Evolutionary conservation across 2,888 invertebrate genomes (phyloP).

Genomic region (Baccha elongata): DNA sequence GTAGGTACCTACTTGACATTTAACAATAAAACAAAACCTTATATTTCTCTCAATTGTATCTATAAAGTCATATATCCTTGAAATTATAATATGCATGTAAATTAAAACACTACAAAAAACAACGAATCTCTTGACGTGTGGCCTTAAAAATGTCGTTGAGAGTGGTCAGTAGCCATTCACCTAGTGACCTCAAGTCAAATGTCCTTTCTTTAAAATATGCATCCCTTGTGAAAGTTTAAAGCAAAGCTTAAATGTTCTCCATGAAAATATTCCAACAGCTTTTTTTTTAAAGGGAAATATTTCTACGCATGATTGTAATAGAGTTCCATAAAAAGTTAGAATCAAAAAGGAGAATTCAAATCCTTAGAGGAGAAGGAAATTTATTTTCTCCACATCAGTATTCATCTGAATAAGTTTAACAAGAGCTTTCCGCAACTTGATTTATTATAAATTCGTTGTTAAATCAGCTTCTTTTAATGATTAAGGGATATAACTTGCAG

Average conservation of each 20-base stretch:
- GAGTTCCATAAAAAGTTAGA: background rate
- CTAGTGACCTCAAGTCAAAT: slow-evolving; percentile 52
- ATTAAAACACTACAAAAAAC: slow-evolving; percentile 15
- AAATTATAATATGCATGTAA: slow-evolving; percentile 21
- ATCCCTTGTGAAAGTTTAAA: slow-evolving; percentile 22
- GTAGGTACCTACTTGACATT: too few relatives aligned
- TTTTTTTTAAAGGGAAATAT: background rate
- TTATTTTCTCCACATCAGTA: background rate
- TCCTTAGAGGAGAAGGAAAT: background rate
- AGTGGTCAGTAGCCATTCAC: slow-evolving; percentile 62
- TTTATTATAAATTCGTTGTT: slow-evolving; percentile 2
- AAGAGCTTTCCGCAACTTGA: background rate
- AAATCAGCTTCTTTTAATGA: background rate
- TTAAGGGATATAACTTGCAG: background rate
- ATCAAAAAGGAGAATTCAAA: background rate
- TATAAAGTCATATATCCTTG: slow-evolving; percentile 7
- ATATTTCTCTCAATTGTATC: slow-evolving; percentile 6
- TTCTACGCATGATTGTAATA: slow-evolving; percentile 3
- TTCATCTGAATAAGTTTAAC: slow-evolving; percentile 1
- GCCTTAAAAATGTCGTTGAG: slow-evolving; percentile 33
- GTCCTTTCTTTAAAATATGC: slow-evolving; percentile 25
- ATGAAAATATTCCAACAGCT: background rate
- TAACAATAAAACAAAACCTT: too few relatives aligned
- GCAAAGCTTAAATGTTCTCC: background rate
- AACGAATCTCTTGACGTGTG: slow-evolving; percentile 16